phyloP scores from a whole-genome alignment of 2,888 invertebrate species.

The Lithophane leautieri region DNA sequence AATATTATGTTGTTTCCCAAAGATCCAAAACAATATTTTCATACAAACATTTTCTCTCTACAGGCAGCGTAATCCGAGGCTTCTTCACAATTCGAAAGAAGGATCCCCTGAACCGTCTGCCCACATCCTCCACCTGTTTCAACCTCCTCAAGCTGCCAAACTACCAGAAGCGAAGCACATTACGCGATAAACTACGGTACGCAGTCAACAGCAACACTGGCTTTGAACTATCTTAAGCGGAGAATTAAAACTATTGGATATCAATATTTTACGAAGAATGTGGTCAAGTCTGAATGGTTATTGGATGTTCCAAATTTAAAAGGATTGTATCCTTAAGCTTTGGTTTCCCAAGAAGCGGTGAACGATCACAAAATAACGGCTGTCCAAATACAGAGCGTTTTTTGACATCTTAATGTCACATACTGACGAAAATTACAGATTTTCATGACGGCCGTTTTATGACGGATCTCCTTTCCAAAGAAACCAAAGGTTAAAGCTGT shows the following conservation, averaged over 20 bases:
- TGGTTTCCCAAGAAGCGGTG: no score
- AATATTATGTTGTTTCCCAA: no score
- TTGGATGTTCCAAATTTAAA: constrained; percentile 11
- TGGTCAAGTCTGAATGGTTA: constrained; percentile 26
- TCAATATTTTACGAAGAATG: constrained; percentile 10
- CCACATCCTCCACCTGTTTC: constrained; percentile 99
- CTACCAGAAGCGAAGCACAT: constrained; percentile 98
- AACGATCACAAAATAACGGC: no score
- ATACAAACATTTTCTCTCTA: neutral
- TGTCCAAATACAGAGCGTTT: no score
- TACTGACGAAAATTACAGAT: no score
- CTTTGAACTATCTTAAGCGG: constrained; percentile 97
- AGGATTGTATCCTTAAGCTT: constrained; percentile 5
- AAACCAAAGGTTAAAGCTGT: no score
- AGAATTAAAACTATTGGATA: constrained; percentile 1
- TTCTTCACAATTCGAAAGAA: constrained; percentile 99
- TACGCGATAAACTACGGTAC: constrained; percentile 98
- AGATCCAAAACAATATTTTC: no score
- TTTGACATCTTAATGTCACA: no score
- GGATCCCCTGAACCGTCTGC: constrained; percentile 97
- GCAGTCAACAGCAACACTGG: constrained; percentile 99
- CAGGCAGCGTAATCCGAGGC: constrained; percentile 98
- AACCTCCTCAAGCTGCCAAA: constrained; percentile 99
- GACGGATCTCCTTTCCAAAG: no score
- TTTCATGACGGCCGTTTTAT: no score